phyloP scores from a whole-genome alignment of 64 coral and sea anemone species.

The Orbicella faveolata region DNA sequence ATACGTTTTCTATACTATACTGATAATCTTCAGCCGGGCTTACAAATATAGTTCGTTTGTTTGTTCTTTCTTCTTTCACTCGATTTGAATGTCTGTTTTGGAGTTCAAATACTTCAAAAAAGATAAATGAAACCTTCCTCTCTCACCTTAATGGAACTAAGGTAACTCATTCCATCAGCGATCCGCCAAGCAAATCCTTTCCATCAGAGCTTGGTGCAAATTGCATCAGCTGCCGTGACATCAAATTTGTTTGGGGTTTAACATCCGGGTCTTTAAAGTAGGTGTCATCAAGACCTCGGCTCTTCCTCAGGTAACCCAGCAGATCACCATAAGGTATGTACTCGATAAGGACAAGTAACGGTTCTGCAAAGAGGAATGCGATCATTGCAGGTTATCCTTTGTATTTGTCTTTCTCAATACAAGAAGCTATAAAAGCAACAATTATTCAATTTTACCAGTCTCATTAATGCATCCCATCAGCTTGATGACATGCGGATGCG shows the following conservation, averaged over 20 bases:
- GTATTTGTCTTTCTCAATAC: not conserved
- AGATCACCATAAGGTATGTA: conserved; percentile 63
- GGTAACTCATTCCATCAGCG: conserved; percentile 62
- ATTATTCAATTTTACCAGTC: conserved; percentile 26
- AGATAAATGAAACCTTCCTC: too few relatives aligned
- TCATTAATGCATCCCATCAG: conserved; percentile 56
- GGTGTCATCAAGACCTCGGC: conserved; percentile 53
- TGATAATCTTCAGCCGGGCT: too few relatives aligned
- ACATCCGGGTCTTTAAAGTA: conserved; percentile 61
- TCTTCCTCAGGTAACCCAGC: conserved; percentile 59
- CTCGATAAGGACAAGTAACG: conserved; percentile 52
- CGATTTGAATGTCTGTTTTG: too few relatives aligned
- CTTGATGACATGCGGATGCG: conserved; percentile 58
- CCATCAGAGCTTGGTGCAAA: not conserved
- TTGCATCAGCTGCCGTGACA: conserved; percentile 41
- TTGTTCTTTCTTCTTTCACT: too few relatives aligned
- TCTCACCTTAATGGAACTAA: conserved; percentile 43
- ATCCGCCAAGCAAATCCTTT: conserved; percentile 26
- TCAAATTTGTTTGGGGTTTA: conserved; percentile 31
- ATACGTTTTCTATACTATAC: too few relatives aligned
- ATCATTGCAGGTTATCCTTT: too few relatives aligned
- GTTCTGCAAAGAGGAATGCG: conserved; percentile 10
- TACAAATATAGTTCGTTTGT: too few relatives aligned
- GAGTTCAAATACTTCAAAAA: too few relatives aligned
- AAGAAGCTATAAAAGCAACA: not conserved